A percentile compares a stretch with the other conserved stretches of the same genome.
Evolutionary conservation across 2,888 invertebrate genomes (phyloP).

Genomic region (Gari tellinella): DNA sequence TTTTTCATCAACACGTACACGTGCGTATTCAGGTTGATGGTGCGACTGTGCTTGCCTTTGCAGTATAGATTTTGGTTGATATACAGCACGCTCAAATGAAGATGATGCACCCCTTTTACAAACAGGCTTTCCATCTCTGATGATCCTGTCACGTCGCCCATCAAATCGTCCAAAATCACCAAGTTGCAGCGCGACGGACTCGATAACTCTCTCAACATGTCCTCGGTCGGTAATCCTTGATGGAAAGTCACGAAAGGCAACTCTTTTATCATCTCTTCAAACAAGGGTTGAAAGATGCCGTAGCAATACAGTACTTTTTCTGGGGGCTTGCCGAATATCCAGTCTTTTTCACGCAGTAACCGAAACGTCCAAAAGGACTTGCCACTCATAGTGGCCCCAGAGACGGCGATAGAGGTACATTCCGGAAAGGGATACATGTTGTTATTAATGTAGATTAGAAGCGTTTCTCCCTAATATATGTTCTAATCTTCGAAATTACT

Average conservation of each 20-base stretch:
- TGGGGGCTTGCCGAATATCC: conserved; percentile 23
- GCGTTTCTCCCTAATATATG: background rate
- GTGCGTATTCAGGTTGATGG: conserved; percentile 30
- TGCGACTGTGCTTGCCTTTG: conserved; percentile 23
- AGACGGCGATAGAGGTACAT: conserved; percentile 28
- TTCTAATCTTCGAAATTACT: too few species aligned
- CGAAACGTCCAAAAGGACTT: conserved; percentile 10
- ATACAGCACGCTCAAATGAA: conserved; percentile 21
- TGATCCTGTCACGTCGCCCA: conserved; percentile 29
- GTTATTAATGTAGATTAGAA: background rate
- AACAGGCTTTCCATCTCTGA: conserved; percentile 26
- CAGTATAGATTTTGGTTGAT: conserved; percentile 39
- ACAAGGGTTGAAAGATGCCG: conserved; percentile 37
- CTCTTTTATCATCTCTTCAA: conserved; percentile 24
- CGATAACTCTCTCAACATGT: background rate
- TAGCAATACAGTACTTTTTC: conserved; percentile 27
- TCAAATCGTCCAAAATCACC: conserved; percentile 29
- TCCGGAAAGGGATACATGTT: conserved; percentile 35
- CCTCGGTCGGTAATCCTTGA: conserved; percentile 13
- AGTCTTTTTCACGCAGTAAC: conserved; percentile 8
- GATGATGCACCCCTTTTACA: conserved; percentile 30
- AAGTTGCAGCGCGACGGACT: conserved; percentile 12
- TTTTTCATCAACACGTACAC: conserved; percentile 40
- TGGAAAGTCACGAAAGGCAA: conserved; percentile 20
- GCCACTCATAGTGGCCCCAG: conserved; percentile 19